phyloP scores from a whole-genome alignment of 2,888 invertebrate species.

The Andrena haemorrhoa region DNA sequence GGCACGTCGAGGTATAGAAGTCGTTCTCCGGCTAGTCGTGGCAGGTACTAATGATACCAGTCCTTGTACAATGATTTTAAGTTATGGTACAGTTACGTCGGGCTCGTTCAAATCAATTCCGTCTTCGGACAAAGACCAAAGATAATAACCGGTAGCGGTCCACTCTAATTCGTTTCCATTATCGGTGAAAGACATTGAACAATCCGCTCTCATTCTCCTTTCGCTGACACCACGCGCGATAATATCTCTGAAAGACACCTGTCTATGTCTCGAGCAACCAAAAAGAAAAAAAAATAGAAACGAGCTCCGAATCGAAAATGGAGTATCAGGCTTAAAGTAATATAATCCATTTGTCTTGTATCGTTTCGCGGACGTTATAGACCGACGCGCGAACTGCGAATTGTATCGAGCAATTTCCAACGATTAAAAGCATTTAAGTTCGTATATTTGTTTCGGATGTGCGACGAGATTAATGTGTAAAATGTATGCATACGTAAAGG shows the following conservation, averaged over 20 bases:
- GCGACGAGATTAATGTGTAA: conserved; percentile 14
- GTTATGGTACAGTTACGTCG: conserved; percentile 39
- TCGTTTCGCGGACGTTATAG: conserved; percentile 5
- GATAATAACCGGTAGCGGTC: conserved; percentile 8
- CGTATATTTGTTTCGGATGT: conserved; percentile 16
- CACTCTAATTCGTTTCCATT: conserved; percentile 25
- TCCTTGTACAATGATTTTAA: conserved; percentile 72
- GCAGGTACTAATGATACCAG: conserved; percentile 85
- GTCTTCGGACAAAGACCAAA: conserved; percentile 4
- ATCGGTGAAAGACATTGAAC: conserved; percentile 1
- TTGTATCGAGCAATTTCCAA: conserved; percentile 14
- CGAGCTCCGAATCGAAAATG: not conserved
- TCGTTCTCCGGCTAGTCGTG: conserved; percentile 86
- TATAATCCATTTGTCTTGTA: conserved; percentile 4
- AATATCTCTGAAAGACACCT: conserved; percentile 2
- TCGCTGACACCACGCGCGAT: not conserved
- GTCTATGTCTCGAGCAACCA: not conserved
- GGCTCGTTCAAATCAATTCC: conserved; percentile 26
- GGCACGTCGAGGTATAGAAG: conserved; percentile 85
- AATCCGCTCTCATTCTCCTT: not conserved
- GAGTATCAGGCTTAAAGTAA: not conserved
- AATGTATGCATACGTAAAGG: conserved; percentile 6
- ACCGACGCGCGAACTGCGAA: conserved; percentile 15
- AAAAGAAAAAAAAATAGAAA: not conserved
- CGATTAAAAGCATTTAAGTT: conserved; percentile 2